Base-by-base conservation (phyloP, 2,113 vertebrate genomes). In the Notarius lentiginosus region DNA sequence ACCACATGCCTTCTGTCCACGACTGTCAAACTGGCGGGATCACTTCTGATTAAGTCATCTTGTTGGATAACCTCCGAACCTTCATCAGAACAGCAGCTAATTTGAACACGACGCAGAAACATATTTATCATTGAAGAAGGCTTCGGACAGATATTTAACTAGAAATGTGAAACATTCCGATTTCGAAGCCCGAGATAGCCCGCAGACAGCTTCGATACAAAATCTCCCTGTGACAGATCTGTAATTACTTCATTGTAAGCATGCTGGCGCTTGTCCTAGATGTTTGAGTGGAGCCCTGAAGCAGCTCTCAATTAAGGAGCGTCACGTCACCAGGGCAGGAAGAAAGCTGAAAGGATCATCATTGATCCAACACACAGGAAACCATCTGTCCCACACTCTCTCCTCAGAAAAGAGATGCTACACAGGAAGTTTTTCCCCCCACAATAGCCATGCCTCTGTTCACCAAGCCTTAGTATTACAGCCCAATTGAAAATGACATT, bases 161-260 rank as follows among this genome's bases (percentile, higher is more conserved):
- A 24, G 4, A 81, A 60, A 60, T 12, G 30, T 60, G n/a, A 81
- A 60, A 81, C 30, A 12, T 81, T 58, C 30, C 5, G 20, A 47
- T 30, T 61, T 81, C 10, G 30, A 30, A 20, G 18, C 5, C 18
- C 6, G 18, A 81, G 14, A 76, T 60, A 89, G 77, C 79, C 72
- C 27, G 56, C 75, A 87, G 61, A 81, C 27, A 82, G 55, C 56
- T 30, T 58, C 27, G 47, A 6, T 49, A 65, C 27, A 83, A 30
- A 41, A 41, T 72, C 9, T 22, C 83, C 34, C 27, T 58, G 18
- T 72, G 72, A 85, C 63, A 30, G 84, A 86, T 73, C 61, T 9
- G 56, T 86, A 83, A 89, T 86, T 85, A 81, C 86, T 85, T 83
- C 70, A 84, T 61, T 27, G 65, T 83, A 63, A 82, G 83, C 86